Percentiles rank a stretch among this genome's conserved stretches.
phyloP scores from a whole-genome alignment of 2,888 invertebrate species.

The Eupithecia vulgata region DNA sequence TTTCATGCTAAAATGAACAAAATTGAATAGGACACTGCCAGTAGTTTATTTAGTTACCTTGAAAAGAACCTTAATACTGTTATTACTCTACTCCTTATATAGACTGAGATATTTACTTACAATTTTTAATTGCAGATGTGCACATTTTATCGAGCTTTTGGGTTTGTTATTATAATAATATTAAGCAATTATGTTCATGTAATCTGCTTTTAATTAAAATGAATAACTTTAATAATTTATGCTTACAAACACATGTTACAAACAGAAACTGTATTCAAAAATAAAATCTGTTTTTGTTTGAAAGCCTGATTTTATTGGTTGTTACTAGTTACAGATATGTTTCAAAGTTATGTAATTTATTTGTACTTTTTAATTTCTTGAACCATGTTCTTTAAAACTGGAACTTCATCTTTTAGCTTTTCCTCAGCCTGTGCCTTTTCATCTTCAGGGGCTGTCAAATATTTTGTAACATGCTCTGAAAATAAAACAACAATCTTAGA shows the following conservation, averaged over 20 bases:
- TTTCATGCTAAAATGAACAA: background rate
- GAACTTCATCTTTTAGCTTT: slow-evolving; percentile 65
- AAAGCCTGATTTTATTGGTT: slow-evolving; percentile 4
- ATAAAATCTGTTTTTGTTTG: background rate
- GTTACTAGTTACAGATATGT: background rate
- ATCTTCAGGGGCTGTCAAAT: slow-evolving; percentile 67
- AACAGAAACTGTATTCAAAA: slow-evolving; percentile 8
- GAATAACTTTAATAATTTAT: slow-evolving; percentile 17
- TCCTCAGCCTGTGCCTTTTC: slow-evolving; percentile 63
- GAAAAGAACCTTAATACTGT: background rate
- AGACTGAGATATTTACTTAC: background rate
- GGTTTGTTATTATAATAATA: background rate
- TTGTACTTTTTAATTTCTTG: slow-evolving; percentile 75
- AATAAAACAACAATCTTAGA: slow-evolving; percentile 36
- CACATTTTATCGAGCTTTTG: slow-evolving; percentile 7
- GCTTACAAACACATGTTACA: slow-evolving; percentile 23
- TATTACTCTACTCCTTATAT: background rate
- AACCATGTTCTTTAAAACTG: slow-evolving; percentile 67
- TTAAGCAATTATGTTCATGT: background rate
- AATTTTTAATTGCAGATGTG: background rate
- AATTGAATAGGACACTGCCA: background rate
- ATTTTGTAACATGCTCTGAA: slow-evolving; percentile 73
- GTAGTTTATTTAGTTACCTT: background rate
- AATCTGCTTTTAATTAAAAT: slow-evolving; percentile 28
- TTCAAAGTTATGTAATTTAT: slow-evolving; percentile 42